Evolutionary conservation across 2,888 invertebrate genomes (phyloP).

Genomic region (Torymus tubicola): DNA sequence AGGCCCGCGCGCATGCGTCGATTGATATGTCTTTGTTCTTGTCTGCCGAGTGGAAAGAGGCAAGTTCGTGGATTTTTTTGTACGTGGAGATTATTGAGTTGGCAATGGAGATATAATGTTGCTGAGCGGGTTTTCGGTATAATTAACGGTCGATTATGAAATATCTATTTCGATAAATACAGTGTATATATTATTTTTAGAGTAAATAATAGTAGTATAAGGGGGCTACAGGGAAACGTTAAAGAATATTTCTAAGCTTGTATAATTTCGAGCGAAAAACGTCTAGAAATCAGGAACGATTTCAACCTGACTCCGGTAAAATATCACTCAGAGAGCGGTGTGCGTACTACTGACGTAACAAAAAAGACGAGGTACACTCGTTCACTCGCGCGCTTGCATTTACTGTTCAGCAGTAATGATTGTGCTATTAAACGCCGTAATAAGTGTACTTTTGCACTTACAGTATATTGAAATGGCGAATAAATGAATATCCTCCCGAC

Average conservation of each 20-base stretch:
- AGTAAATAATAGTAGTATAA: too few relatives aligned
- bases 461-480: conserved; percentile 39
- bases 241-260: too few relatives aligned
- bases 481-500: conserved; percentile 50
- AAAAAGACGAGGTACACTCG: neutral
- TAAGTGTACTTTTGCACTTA: conserved; percentile 33
- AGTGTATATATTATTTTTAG: too few relatives aligned
- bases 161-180: too few relatives aligned
- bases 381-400: neutral
- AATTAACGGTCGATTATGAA: too few relatives aligned
- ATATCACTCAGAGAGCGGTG: conserved; percentile 24
- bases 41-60: neutral
- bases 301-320: conserved; percentile 3
- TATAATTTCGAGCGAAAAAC: too few relatives aligned
- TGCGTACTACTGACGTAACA: neutral
- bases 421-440: conserved; percentile 40
- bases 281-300: neutral
- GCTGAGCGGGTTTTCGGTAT: too few relatives aligned
- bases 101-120: too few relatives aligned
- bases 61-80: neutral
- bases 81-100: too few relatives aligned
- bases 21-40: too few relatives aligned
- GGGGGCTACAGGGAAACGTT: too few relatives aligned
- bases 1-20: too few relatives aligned
- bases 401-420: conserved; percentile 34